Conservation (phyloP, 2,113 vertebrate genomes). For the Brienomyrus longianalis region DNA sequence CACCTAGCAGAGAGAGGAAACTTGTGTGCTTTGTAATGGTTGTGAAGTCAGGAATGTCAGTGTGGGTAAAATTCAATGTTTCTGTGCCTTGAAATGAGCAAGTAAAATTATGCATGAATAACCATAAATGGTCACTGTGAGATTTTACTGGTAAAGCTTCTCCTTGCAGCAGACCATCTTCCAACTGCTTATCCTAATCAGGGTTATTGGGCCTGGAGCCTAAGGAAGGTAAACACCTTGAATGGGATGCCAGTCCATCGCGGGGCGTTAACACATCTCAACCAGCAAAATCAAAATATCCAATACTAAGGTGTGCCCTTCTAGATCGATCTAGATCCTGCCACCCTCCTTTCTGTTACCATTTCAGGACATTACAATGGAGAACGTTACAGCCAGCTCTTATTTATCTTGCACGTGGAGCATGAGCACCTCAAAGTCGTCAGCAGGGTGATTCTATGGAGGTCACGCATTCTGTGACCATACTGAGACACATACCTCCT, state of each 20-base stretch:
- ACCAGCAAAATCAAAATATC: not conserved
- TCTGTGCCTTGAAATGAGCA: not conserved
- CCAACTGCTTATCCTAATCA: not conserved
- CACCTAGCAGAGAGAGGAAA: conserved; percentile 43
- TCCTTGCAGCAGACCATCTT: not conserved
- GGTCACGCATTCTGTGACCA: not conserved
- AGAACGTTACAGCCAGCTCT: not conserved
- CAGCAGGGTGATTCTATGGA: not conserved
- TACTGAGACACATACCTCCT: conserved; percentile 59
- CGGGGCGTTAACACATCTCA: not conserved
- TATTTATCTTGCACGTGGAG: not conserved
- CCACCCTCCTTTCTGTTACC: not conserved
- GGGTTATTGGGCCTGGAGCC: not conserved
- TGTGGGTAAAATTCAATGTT: not conserved
- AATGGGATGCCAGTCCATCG: not conserved
- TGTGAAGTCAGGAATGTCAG: not conserved
- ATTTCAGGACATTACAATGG: not conserved
- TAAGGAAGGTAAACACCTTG: not conserved
- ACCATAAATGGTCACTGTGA: not conserved
- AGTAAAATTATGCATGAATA: not conserved
- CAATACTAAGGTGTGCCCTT: not conserved
- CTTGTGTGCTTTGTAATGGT: not conserved
- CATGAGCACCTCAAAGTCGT: not conserved
- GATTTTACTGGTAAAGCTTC: not conserved
- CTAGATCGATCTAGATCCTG: not conserved